Evolutionary conservation across 2,888 invertebrate species (phyloP), one percentile per base, ranked within the genome.

Genomic region (Rhagonycha fulva): DNA sequence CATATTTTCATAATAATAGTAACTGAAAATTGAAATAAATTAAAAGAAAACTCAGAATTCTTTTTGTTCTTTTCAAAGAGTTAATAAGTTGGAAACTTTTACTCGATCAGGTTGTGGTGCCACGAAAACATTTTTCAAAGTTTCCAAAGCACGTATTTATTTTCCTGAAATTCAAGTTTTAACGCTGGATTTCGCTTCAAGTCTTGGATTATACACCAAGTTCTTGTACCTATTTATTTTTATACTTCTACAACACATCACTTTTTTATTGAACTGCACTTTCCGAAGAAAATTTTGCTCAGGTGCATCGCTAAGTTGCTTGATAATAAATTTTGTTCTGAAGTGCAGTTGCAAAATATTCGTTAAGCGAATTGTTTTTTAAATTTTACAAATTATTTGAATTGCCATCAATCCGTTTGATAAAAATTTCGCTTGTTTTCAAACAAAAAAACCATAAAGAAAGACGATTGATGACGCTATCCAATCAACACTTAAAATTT

Each of bases 1-100:
- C 62, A 69, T 66, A 19, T 47, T n/a, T 47, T 47, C 47, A 7
- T 47, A 47, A 61, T 79, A 80, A 24, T 81, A 81, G 74, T 79
- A 81, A 74, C 80, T 80, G 62, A 74, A 76, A 61, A 68, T 24
- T 12, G 12, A 62, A 62, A 62, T 62, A 7, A 1, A 19, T 62
- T 3, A 62, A 62, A 62, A 62, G 11, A 10, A 62, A 7, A 62
- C 11, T 14, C 11, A 11, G 14, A 19, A 7, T 12, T 12, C 12
- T 32, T 2, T 4, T 5, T 32, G 5, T 1, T 12, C 12, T 12
- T 32, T 10, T 12, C 4, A 32, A 32, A 32, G 32, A 12, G 32
- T 12, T 32, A 32, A 4, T 3, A 32, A 32, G 32, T n/a, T 12
- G 12, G 5, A 32, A 32, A 32, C 12, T 32, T 30, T 32, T 32